These are phyloP conservation scores for Calidris pugnax DNA, from an alignment of 2,113 vertebrate genomes.

Conservation along the genomic window DNA sequence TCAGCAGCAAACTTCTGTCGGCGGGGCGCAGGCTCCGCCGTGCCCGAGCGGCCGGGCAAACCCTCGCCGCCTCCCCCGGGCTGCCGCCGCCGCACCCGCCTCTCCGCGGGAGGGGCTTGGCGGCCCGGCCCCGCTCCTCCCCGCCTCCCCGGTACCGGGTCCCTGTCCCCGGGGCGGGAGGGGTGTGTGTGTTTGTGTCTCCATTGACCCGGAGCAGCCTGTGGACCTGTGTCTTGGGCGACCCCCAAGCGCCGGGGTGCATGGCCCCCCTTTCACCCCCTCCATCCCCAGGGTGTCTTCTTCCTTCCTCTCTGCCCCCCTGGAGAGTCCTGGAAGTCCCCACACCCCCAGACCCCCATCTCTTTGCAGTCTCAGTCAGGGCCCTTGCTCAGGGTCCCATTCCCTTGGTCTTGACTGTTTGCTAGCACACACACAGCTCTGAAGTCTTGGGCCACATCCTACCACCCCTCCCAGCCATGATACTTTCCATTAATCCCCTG, in stretches of 20 bases:
- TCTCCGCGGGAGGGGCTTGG: not conserved
- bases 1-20: not conserved
- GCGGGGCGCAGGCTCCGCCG: not conserved
- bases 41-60: not conserved
- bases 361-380: not conserved
- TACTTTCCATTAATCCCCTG: not conserved
- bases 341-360: accelerated
- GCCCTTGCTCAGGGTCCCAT: accelerated
- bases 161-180: too few relatives aligned
- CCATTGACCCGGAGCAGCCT: not conserved
- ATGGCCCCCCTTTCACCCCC: accelerated
- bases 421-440: not conserved
- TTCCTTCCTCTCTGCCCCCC: too few relatives aligned
- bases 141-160: too few relatives aligned
- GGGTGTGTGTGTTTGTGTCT: not conserved
- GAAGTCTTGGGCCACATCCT: not conserved
- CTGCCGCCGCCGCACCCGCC: not conserved
- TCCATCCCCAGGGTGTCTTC: not conserved
- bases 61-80: not conserved
- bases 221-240: accelerated
- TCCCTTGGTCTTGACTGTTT: not conserved
- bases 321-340: not conserved
- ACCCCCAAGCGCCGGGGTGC: not conserved
- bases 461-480: not conserved
- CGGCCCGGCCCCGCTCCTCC: not conserved